Evolutionary conservation across 2,113 vertebrate genomes (phyloP).

Genomic region (Paradoxurus hermaphroditus): DNA sequence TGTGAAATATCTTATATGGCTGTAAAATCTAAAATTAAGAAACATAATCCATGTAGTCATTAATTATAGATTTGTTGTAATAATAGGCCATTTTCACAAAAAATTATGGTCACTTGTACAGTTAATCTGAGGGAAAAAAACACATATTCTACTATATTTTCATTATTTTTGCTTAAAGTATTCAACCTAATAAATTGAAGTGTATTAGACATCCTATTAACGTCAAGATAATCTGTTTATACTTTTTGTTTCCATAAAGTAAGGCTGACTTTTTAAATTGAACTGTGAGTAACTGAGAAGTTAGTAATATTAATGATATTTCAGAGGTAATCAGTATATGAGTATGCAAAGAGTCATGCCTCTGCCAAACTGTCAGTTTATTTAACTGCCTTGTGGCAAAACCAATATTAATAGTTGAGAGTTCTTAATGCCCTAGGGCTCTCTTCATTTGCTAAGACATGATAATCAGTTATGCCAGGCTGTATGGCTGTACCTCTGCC

Average conservation of each 20-base stretch:
- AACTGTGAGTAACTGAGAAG: neutral
- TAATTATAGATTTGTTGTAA: neutral
- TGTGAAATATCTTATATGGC: neutral
- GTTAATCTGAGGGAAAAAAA: neutral
- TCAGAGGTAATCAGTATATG: constrained; percentile 67
- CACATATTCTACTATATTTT: neutral
- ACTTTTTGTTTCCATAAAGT: neutral
- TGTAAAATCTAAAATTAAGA: neutral
- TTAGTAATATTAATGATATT: constrained; percentile 66
- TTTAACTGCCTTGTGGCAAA: constrained; percentile 66
- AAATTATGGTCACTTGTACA: neutral
- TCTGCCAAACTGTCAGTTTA: constrained; percentile 76
- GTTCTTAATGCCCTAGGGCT: constrained; percentile 19
- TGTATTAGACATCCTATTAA: constrained; percentile 9
- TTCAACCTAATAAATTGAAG: neutral
- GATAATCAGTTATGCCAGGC: neutral
- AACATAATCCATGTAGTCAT: neutral
- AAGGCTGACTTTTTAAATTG: neutral
- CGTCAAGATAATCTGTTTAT: constrained; percentile 39
- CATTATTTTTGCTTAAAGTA: constrained; percentile 31
- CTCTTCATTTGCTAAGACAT: neutral
- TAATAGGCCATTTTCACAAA: neutral
- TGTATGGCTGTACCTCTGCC: constrained; percentile 34
- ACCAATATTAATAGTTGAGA: constrained; percentile 51
- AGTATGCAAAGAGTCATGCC: constrained; percentile 51